A percentile compares a stretch with the other conserved stretches of the same genome.
These are phyloP conservation scores for Cinclus mexicanus DNA, from an alignment of 2,113 vertebrate species.

Conservation along the genomic window DNA sequence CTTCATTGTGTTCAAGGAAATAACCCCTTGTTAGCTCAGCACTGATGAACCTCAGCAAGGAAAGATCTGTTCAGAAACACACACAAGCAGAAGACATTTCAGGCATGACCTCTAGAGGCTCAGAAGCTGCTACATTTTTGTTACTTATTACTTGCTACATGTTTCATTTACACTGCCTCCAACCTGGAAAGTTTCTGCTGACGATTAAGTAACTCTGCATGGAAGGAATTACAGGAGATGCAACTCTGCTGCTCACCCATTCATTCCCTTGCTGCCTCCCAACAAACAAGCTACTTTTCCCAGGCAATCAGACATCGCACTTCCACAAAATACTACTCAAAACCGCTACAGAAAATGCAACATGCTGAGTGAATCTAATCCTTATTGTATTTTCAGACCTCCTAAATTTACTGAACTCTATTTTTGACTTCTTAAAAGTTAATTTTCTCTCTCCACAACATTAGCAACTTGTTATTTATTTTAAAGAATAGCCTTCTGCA, in stretches of 20 bases:
- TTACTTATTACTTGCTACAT: background rate
- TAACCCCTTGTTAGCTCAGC: conserved; percentile 95
- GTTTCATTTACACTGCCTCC: background rate
- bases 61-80: conserved; percentile 83
- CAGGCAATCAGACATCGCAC: background rate
- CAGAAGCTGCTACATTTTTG: background rate
- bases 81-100: conserved; percentile 5
- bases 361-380: background rate
- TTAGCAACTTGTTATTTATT: background rate
- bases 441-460: background rate
- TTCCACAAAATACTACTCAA: background rate
- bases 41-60: conserved; percentile 89
- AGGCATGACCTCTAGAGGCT: background rate
- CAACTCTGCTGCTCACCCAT: background rate
- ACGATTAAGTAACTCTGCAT: background rate
- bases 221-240: background rate
- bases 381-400: background rate
- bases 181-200: background rate
- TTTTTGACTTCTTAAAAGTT: background rate
- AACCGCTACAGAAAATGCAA: background rate
- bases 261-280: background rate
- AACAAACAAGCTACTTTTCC: background rate
- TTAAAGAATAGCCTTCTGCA: background rate
- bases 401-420: background rate
- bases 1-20: conserved; percentile 98